Conservation (phyloP, 2,797 vertebrate species). For the Melanotaenia nigrans region DNA sequence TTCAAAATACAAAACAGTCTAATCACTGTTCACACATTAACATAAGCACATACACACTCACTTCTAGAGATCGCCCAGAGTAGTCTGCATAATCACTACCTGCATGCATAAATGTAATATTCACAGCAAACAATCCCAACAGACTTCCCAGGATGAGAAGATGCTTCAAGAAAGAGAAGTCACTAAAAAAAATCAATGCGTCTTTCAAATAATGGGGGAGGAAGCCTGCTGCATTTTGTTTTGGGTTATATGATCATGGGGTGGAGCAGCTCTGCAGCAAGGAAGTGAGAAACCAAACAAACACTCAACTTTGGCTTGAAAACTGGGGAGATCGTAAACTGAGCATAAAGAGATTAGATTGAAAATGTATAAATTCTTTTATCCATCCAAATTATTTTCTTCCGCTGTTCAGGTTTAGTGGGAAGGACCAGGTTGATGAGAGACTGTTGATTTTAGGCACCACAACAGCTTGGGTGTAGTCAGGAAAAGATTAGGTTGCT, state of each 20-base stretch:
- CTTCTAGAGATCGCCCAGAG: slow-evolving; percentile 44
- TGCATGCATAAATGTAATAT: slow-evolving; percentile 64
- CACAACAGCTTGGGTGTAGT: background rate
- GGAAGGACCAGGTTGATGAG: background rate
- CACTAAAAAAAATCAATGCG: slow-evolving; percentile 43
- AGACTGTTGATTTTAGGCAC: background rate
- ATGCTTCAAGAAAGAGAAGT: slow-evolving; percentile 17
- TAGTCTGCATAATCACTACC: slow-evolving; percentile 60
- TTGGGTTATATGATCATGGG: slow-evolving; percentile 18
- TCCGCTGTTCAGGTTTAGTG: background rate
- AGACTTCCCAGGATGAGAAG: slow-evolving; percentile 46
- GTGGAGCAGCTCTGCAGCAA: slow-evolving; percentile 6
- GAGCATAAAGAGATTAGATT: background rate
- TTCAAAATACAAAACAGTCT: slow-evolving; percentile 16
- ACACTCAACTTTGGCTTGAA: background rate
- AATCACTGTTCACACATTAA: slow-evolving; percentile 17
- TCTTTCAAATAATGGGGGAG: slow-evolving; percentile 46
- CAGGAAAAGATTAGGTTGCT: background rate
- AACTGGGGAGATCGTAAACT: background rate
- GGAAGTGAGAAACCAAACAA: slow-evolving; percentile 27
- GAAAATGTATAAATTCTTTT: background rate
- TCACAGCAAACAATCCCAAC: slow-evolving; percentile 53
- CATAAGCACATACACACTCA: slow-evolving; percentile 16
- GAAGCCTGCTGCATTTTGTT: slow-evolving; percentile 26
- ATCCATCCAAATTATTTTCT: background rate